These are phyloP conservation scores for Lamellibrachia columna DNA, from an alignment of 2,888 invertebrate species.

Conservation along the genomic window DNA sequence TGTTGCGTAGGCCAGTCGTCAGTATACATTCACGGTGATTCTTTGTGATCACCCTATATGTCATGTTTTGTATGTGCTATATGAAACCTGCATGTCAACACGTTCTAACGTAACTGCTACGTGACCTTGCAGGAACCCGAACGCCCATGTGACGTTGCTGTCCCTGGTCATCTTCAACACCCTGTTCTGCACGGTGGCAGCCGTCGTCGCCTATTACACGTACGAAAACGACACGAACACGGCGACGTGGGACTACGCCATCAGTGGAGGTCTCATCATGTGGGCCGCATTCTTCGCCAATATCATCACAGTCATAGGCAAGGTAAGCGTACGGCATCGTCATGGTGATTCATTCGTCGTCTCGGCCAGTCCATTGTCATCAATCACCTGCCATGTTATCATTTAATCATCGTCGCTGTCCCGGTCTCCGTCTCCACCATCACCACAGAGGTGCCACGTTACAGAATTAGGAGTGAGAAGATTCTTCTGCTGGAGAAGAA, in stretches of 20 bases:
- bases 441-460: too few species aligned
- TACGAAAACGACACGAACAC: not conserved
- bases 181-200: conserved; percentile 31
- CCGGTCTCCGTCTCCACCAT: not conserved
- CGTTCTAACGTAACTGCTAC: not conserved
- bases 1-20: too few species aligned
- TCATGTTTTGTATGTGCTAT: too few species aligned
- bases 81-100: not conserved
- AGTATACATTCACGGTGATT: too few species aligned
- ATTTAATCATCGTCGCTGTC: not conserved
- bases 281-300: conserved; percentile 32
- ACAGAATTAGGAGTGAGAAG: too few species aligned
- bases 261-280: conserved; percentile 32
- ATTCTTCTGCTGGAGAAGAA: too few species aligned
- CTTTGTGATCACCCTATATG: too few species aligned
- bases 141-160: conserved; percentile 26
- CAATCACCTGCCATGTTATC: not conserved
- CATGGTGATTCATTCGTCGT: not conserved
- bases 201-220: conserved; percentile 31
- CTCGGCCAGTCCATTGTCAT: not conserved
- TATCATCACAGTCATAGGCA: conserved; percentile 28
- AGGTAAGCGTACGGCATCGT: conserved; percentile 26
- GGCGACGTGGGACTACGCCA: conserved; percentile 29
- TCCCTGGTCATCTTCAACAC: conserved; percentile 32
- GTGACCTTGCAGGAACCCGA: not conserved